Conservation (phyloP, 2,888 invertebrate species). For the Aquatica leii region DNA sequence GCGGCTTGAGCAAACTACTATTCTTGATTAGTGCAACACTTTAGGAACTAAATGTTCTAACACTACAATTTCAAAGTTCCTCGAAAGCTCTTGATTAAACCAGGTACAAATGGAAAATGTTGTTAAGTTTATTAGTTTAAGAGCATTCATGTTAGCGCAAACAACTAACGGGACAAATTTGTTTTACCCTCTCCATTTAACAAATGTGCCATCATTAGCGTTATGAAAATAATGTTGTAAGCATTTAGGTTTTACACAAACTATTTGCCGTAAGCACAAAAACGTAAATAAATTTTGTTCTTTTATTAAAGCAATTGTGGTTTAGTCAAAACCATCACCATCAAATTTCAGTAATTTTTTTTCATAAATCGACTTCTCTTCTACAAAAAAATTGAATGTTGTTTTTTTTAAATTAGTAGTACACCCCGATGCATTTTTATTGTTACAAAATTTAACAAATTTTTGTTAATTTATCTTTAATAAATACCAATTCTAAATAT, state of each 20-base stretch:
- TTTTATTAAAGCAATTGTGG: too few species aligned
- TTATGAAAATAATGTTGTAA: constrained; percentile 27
- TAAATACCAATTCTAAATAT: too few species aligned
- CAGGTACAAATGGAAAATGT: constrained; percentile 22
- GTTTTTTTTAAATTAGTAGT: too few species aligned
- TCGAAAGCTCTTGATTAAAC: constrained; percentile 25
- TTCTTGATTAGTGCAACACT: constrained; percentile 15
- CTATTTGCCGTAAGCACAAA: constrained; percentile 5
- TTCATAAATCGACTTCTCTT: too few species aligned
- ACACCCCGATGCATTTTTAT: too few species aligned
- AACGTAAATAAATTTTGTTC: too few species aligned
- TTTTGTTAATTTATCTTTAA: too few species aligned
- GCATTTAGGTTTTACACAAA: constrained; percentile 24
- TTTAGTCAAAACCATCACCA: too few species aligned
- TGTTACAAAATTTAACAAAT: too few species aligned
- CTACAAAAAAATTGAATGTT: too few species aligned
- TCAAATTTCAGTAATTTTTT: too few species aligned
- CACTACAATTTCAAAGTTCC: constrained; percentile 18
- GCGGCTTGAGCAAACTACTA: neutral
- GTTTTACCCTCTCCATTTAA: constrained; percentile 27
- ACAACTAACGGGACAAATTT: constrained; percentile 26
- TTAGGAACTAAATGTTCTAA: constrained; percentile 18
- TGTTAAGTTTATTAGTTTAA: constrained; percentile 16
- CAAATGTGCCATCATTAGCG: constrained; percentile 27
- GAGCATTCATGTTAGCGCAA: constrained; percentile 21